phyloP scores from a whole-genome alignment of 2,888 invertebrate genomes.

The Stenichneumon culpator region DNA sequence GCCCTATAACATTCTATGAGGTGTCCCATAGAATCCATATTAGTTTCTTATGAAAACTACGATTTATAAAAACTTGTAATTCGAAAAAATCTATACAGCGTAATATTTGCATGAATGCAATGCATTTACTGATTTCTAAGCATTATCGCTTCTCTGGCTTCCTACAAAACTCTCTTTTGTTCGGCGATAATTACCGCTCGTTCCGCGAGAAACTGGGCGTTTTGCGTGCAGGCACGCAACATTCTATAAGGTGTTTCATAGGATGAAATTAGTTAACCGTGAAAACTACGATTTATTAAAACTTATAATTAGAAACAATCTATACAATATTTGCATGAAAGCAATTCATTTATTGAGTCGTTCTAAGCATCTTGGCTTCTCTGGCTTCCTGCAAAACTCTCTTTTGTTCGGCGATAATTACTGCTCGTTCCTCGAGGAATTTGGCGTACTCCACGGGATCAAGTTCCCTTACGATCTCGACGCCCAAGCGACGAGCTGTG shows the following conservation, averaged over 20 bases:
- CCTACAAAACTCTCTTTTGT: constrained; percentile 89
- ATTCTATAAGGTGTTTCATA: background rate
- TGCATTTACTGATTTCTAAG: constrained; percentile 88
- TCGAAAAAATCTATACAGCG: constrained; percentile 36
- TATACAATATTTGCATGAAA: constrained; percentile 41
- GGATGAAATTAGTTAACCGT: background rate
- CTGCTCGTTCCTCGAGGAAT: constrained; percentile 92
- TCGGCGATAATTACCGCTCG: constrained; percentile 90
- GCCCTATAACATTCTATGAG: background rate
- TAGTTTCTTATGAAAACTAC: background rate
- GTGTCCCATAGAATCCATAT: background rate
- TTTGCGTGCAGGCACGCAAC: background rate
- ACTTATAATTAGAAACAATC: constrained; percentile 48
- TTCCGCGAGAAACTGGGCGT: constrained; percentile 90
- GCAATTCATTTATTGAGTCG: constrained; percentile 85
- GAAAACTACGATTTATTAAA: constrained; percentile 41
- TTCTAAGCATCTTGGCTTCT: constrained; percentile 96
- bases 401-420: constrained; percentile 90
- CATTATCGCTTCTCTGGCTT: constrained; percentile 96
- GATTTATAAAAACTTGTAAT: background rate
- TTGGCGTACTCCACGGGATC: constrained; percentile 92
- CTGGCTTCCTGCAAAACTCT: constrained; percentile 92
- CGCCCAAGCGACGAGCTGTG: constrained; percentile 93
- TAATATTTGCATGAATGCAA: constrained; percentile 28
- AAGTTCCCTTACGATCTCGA: constrained; percentile 92